Conservation (phyloP, 2,797 vertebrate species). For the Bufotes viridis region DNA sequence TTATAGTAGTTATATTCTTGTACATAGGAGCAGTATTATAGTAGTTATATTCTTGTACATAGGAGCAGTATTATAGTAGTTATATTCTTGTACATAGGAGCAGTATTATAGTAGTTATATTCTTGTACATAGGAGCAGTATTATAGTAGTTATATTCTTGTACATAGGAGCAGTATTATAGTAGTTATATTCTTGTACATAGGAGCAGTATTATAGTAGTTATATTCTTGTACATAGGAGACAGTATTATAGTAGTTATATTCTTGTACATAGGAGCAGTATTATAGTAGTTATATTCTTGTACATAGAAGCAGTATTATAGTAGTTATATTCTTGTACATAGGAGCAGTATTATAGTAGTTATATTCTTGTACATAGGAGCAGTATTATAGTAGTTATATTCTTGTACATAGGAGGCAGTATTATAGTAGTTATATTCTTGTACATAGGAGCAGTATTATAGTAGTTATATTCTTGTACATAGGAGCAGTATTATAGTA, state of each 20-base stretch:
- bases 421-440: too few species aligned
- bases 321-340: neutral
- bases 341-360: neutral
- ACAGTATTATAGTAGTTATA: too few species aligned
- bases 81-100: slow-evolving; percentile 2
- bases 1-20: neutral
- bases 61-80: neutral
- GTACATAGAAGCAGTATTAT: neutral
- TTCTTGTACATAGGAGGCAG: too few species aligned
- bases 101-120: slow-evolving; percentile 5
- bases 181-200: neutral
- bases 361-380: too few species aligned
- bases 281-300: neutral
- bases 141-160: neutral
- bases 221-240: neutral
- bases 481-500: neutral
- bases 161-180: neutral
- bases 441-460: too few species aligned
- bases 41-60: too few species aligned
- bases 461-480: too few species aligned
- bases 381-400: too few species aligned
- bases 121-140: neutral
- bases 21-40: neutral
- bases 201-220: neutral
- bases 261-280: too few species aligned